A percentile compares a stretch with the other conserved stretches of the same genome.
Evolutionary conservation across 2,113 vertebrate genomes (phyloP).

Genomic region (Mesembrinibis cayennensis): DNA sequence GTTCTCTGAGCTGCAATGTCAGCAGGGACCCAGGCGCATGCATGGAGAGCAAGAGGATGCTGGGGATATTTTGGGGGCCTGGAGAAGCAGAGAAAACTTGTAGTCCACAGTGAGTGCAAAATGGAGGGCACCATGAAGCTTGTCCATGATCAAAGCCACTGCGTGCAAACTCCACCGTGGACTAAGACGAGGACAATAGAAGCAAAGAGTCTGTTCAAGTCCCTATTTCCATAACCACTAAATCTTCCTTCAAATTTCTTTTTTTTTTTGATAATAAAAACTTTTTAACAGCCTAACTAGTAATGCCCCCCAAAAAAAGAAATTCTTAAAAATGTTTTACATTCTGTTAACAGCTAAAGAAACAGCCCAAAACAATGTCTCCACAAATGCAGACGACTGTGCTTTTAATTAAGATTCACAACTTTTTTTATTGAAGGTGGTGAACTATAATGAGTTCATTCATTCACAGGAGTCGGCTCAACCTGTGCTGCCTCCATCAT

Average conservation of each 20-base stretch:
- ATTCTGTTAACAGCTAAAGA: constrained; percentile 65
- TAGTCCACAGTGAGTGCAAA: not conserved
- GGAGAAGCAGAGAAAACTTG: not conserved
- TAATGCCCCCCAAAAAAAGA: not conserved
- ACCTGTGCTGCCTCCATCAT: not conserved
- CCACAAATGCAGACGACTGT: constrained; percentile 50
- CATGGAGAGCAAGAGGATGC: not conserved
- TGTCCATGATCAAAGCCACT: not conserved
- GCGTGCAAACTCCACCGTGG: not conserved
- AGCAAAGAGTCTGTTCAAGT: not conserved
- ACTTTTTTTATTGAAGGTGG: constrained; percentile 38
- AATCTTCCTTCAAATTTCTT: constrained; percentile 7
- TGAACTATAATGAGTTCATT: constrained; percentile 60
- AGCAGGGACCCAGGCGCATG: not conserved
- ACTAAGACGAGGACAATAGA: not conserved
- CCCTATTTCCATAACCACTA: constrained; percentile 14
- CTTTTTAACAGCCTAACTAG: not conserved
- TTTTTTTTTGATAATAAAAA: not conserved
- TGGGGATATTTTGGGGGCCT: not conserved
- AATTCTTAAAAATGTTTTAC: constrained; percentile 59
- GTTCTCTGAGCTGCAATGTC: not conserved
- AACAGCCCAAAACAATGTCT: constrained; percentile 63
- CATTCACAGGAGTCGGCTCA: not conserved
- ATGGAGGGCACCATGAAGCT: not conserved
- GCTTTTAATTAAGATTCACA: constrained; percentile 74